Conservation (phyloP, 2,113 vertebrate species). For the Cettia cetti region DNA sequence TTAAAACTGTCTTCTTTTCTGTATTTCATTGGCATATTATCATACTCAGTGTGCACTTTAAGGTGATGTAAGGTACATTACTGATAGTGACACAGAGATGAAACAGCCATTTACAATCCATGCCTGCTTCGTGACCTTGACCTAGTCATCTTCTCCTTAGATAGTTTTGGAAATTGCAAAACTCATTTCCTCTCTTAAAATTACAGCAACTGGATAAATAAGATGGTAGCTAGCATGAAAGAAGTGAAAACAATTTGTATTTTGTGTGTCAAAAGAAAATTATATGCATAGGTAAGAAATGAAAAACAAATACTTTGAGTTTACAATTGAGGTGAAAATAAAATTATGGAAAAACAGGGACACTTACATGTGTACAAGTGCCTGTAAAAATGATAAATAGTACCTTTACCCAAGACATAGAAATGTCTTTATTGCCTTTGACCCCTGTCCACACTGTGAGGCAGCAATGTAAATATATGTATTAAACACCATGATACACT, state of each 20-base stretch:
- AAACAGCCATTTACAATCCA: neutral
- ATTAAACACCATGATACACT: neutral
- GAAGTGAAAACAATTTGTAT: neutral
- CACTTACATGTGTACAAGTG: neutral
- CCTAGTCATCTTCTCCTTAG: neutral
- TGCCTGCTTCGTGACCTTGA: neutral
- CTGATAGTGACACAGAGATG: neutral
- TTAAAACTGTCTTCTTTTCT: neutral
- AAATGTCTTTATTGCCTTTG: neutral
- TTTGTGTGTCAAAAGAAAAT: neutral
- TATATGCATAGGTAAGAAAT: neutral
- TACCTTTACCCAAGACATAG: neutral
- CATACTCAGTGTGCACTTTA: neutral
- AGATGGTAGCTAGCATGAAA: neutral
- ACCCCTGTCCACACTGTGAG: neutral
- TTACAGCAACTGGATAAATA: neutral
- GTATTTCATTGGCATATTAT: neutral
- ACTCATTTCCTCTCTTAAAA: neutral
- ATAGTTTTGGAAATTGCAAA: neutral
- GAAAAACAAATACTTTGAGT: neutral
- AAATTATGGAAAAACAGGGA: neutral
- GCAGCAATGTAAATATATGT: neutral
- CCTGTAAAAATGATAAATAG: neutral
- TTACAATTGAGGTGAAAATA: neutral
- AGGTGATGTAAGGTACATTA: neutral